phyloP scores from a whole-genome alignment of 2,797 vertebrate species.

The Holocentrus rufus region DNA sequence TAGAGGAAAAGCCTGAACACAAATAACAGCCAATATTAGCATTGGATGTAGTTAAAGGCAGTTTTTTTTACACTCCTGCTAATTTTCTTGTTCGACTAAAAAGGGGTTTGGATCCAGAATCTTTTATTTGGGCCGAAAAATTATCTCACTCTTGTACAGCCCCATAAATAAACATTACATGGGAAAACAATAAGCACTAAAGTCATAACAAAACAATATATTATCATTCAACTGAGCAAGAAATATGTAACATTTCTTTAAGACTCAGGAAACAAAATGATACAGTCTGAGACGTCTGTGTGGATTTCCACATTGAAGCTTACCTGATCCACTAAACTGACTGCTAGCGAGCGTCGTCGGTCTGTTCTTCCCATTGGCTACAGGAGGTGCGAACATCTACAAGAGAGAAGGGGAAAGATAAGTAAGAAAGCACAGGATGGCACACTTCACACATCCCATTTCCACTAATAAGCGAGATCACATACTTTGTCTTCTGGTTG shows the following conservation, averaged over 20 bases:
- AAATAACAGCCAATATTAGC: too few species aligned
- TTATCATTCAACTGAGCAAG: not conserved
- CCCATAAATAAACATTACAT: too few species aligned
- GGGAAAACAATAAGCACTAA: not conserved
- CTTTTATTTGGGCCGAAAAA: too few species aligned
- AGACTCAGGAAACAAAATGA: not conserved
- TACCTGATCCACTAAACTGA: conserved; percentile 96
- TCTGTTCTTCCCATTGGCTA: conserved; percentile 96
- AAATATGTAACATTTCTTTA: not conserved
- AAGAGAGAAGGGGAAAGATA: conserved; percentile 74
- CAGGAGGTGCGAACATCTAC: conserved; percentile 98
- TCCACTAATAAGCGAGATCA: conserved; percentile 55
- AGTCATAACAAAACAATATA: not conserved
- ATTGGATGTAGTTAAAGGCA: too few species aligned
- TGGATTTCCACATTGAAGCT: conserved; percentile 39
- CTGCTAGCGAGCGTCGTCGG: conserved; percentile 92
- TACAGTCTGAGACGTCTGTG: not conserved
- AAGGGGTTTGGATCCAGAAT: too few species aligned
- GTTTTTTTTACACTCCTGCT: too few species aligned
- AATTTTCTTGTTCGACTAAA: too few species aligned
- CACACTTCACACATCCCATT: conserved; percentile 69
- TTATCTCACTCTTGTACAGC: too few species aligned
- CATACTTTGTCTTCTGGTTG: conserved; percentile 18
- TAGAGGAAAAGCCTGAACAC: too few species aligned
- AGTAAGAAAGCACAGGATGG: conserved; percentile 56